phyloP scores from a whole-genome alignment of 1,140 invertebrate genomes.

The Drosophila sturtevanti region DNA sequence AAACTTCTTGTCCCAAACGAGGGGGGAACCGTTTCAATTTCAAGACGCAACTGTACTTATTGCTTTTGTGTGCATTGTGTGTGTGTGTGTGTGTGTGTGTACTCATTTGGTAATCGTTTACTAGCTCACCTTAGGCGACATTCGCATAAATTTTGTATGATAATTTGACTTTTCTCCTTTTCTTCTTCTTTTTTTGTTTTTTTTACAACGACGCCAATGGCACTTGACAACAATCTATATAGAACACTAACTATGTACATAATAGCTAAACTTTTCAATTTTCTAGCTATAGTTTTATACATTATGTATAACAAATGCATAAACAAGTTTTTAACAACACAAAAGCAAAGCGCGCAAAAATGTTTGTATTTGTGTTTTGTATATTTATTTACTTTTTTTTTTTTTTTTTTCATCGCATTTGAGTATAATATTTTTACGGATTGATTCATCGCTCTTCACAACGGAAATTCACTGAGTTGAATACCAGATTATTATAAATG shows the following conservation, averaged over 20 bases:
- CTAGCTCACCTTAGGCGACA: slow-evolving; percentile 40
- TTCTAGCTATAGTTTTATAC: not conserved
- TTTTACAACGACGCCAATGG: slow-evolving; percentile 24
- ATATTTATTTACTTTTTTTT: no score
- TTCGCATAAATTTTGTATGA: slow-evolving; percentile 65
- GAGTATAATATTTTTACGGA: slow-evolving; percentile 23
- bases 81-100: not conserved
- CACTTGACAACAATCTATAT: slow-evolving; percentile 53
- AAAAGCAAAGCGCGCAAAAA: not conserved
- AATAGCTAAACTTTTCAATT: not conserved
- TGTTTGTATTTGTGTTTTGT: not conserved
- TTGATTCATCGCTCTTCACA: slow-evolving; percentile 3
- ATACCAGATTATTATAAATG: slow-evolving; percentile 9
- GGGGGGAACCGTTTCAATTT: not conserved
- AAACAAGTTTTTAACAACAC: not conserved
- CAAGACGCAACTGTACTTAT: not conserved
- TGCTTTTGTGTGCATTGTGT: not conserved
- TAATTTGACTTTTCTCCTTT: slow-evolving; percentile 41
- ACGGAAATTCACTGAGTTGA: slow-evolving; percentile 26
- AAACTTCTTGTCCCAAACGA: slow-evolving; percentile 1
- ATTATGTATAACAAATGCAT: slow-evolving; percentile 1
- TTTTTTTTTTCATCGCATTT: not conserved
- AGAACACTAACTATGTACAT: slow-evolving; percentile 13
- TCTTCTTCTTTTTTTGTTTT: slow-evolving; percentile 32
- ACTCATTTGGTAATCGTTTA: slow-evolving; percentile 28